Evolutionary conservation across 1,140 invertebrate species (phyloP).

Genomic region (Bombus pyrosoma): DNA sequence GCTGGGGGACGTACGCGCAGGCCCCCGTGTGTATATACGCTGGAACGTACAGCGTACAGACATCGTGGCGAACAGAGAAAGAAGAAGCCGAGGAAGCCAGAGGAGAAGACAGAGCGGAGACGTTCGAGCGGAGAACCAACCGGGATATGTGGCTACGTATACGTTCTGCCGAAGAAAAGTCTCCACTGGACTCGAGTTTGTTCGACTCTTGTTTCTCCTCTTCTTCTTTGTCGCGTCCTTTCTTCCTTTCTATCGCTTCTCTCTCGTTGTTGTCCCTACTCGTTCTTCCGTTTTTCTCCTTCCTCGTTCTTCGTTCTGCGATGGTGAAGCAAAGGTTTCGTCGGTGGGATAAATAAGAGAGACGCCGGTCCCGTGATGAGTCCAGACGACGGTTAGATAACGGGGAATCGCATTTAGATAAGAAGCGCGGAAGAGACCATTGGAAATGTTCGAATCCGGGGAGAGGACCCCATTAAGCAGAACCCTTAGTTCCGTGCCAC

Average conservation of each 20-base stretch:
- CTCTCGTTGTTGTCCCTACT: not conserved
- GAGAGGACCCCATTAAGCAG: slow-evolving; percentile 35
- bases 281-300: not conserved
- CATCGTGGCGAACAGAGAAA: slow-evolving; percentile 9
- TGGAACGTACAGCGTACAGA: slow-evolving; percentile 49
- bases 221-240: slow-evolving; percentile 26
- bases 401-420: slow-evolving; percentile 57
- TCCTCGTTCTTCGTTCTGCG: not conserved
- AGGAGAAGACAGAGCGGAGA: slow-evolving; percentile 58
- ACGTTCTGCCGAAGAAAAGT: slow-evolving; percentile 44
- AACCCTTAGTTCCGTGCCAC: not conserved
- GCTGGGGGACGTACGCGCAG: slow-evolving; percentile 41
- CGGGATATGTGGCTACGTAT: slow-evolving; percentile 44
- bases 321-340: not conserved
- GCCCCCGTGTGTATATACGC: slow-evolving; percentile 44
- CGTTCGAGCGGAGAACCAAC: slow-evolving; percentile 55
- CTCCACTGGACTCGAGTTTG: slow-evolving; percentile 7
- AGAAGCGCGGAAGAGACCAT: slow-evolving; percentile 38
- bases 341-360: slow-evolving; percentile 40
- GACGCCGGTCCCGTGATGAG: slow-evolving; percentile 44
- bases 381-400: slow-evolving; percentile 59
- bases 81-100: too few relatives aligned
- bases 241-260: not conserved
- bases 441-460: slow-evolving; percentile 30
- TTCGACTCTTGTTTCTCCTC: slow-evolving; percentile 19